Percentiles rank a stretch among this genome's conserved stretches.
phyloP scores from a whole-genome alignment of 2,113 vertebrate genomes.

The Semnornis frantzii region DNA sequence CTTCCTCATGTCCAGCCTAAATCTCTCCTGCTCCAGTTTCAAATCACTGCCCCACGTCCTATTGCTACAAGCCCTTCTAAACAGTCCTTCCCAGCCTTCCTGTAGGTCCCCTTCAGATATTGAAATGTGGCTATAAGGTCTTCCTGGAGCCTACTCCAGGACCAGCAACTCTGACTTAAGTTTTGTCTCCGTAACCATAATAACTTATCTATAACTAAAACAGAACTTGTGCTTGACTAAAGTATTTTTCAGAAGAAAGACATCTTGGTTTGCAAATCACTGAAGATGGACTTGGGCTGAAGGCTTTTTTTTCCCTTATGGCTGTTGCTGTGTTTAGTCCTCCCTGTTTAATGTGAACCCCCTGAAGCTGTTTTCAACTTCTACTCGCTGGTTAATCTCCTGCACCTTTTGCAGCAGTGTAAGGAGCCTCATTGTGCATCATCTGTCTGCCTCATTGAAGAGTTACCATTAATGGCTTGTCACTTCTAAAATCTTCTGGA shows the following conservation, averaged over 20 bases:
- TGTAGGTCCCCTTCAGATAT: too few species aligned
- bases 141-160: too few species aligned
- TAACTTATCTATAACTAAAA: neutral
- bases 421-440: neutral
- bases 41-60: too few species aligned
- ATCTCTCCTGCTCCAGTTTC: too few species aligned
- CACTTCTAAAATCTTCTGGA: neutral
- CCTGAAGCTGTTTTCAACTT: neutral
- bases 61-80: too few species aligned
- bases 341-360: neutral
- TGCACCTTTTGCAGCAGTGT: neutral
- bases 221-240: neutral
- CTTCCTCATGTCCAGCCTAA: too few species aligned
- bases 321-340: neutral
- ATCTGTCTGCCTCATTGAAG: neutral
- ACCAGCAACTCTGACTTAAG: neutral
- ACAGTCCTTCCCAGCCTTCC: too few species aligned
- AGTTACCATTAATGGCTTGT: neutral
- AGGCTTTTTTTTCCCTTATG: neutral
- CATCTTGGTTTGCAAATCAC: neutral
- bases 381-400: fast-evolving
- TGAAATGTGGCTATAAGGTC: too few species aligned
- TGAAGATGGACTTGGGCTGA: neutral
- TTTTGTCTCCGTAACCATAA: neutral
- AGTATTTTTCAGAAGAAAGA: neutral